phyloP scores from a whole-genome alignment of 2,113 vertebrate species.

The Psammodynastes pulverulentus region DNA sequence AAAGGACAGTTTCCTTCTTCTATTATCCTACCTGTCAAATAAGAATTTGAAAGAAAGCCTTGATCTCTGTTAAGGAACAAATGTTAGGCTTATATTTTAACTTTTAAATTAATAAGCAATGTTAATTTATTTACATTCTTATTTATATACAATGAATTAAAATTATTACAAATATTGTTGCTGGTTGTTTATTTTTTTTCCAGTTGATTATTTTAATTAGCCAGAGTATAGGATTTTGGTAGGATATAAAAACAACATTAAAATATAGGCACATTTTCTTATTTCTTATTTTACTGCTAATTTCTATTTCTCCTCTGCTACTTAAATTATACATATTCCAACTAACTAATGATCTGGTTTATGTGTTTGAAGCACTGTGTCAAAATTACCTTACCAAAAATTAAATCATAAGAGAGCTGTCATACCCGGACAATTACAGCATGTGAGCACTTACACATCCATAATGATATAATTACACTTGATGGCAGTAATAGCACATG shows the following conservation, averaged over 20 bases:
- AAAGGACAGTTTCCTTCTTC: background rate
- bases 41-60: background rate
- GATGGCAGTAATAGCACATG: conserved; percentile 65
- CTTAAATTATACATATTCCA: conserved; percentile 2
- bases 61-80: background rate
- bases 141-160: background rate
- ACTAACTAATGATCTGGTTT: conserved; percentile 15
- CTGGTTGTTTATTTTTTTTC: background rate
- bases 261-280: background rate
- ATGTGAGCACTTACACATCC: conserved; percentile 39
- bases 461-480: conserved; percentile 67
- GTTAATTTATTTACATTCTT: background rate
- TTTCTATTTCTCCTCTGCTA: background rate
- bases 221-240: background rate
- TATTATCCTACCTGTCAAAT: background rate
- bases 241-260: background rate
- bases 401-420: conserved; percentile 21
- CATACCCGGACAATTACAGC: conserved; percentile 48
- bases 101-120: background rate
- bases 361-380: conserved; percentile 27
- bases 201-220: background rate
- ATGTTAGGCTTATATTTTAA: background rate
- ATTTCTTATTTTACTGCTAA: background rate
- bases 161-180: background rate
- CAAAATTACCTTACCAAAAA: conserved; percentile 30